Percentiles rank a stretch among this genome's conserved stretches.
Conservation (phyloP, 1,140 invertebrate species). For the Vanessa atalanta region DNA sequence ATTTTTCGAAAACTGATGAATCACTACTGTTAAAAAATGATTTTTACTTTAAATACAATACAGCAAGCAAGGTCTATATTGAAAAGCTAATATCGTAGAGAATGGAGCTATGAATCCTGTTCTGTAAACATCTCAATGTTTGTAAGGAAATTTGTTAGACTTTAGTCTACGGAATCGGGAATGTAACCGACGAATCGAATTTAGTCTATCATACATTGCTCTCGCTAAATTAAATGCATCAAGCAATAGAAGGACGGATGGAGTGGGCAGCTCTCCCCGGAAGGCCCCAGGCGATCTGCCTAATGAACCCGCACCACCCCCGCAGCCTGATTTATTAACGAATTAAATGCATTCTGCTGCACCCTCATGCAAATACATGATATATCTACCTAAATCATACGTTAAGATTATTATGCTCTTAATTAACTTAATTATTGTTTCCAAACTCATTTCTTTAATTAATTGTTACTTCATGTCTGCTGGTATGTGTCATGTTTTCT, state of each 20-base stretch:
- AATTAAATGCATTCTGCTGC: slow-evolving; percentile 80
- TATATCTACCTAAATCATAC: slow-evolving; percentile 41
- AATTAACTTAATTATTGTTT: not conserved
- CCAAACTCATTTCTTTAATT: not conserved
- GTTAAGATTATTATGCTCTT: slow-evolving; percentile 20
- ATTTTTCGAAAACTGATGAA: slow-evolving; percentile 11
- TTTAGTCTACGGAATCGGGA: slow-evolving; percentile 19
- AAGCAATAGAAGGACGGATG: slow-evolving; percentile 60
- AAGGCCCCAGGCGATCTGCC: slow-evolving; percentile 76
- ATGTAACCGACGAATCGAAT: slow-evolving; percentile 38
- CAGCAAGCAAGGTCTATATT: slow-evolving; percentile 7
- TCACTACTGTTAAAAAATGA: not conserved
- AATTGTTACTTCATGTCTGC: not conserved
- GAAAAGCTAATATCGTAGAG: slow-evolving; percentile 20
- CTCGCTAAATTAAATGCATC: slow-evolving; percentile 70
- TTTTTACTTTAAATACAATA: not conserved
- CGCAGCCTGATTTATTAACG: slow-evolving; percentile 79
- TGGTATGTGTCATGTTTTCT: no score
- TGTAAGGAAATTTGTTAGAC: slow-evolving; percentile 19
- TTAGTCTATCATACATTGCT: slow-evolving; percentile 43
- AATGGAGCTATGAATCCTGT: slow-evolving; percentile 18
- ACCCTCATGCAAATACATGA: slow-evolving; percentile 69
- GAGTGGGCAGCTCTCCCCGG: slow-evolving; percentile 68
- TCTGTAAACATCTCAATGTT: slow-evolving; percentile 29
- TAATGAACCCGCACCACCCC: slow-evolving; percentile 76